phyloP scores from a whole-genome alignment of 2,113 vertebrate genomes.

The Hippocampus zosterae region DNA sequence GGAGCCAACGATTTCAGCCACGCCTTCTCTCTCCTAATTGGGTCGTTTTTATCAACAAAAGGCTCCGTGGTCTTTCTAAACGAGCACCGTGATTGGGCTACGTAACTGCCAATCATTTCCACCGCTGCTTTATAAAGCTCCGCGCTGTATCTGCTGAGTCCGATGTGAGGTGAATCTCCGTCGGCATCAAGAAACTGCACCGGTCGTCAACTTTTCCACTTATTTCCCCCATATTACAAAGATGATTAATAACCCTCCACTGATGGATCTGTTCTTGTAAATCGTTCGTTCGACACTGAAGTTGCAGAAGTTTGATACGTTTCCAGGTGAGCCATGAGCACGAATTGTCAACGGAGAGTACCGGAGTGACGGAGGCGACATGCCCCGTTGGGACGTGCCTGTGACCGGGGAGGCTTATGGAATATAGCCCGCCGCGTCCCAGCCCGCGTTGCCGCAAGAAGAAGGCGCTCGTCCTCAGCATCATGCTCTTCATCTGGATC shows the following conservation, averaged over 20 bases:
- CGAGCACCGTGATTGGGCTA: conserved; percentile 41
- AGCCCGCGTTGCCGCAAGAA: conserved; percentile 75
- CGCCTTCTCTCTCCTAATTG: conserved; percentile 47
- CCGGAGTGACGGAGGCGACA: conserved; percentile 62
- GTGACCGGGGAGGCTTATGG: conserved; percentile 75
- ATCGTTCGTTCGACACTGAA: conserved; percentile 2
- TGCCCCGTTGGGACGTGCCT: conserved; percentile 71
- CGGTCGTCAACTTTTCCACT: neutral
- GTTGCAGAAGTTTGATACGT: neutral
- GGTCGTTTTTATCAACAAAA: conserved; percentile 44
- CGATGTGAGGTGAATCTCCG: neutral
- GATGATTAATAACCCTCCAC: conserved; percentile 32
- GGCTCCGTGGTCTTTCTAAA: conserved; percentile 17
- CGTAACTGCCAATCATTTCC: conserved; percentile 30
- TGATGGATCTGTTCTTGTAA: conserved; percentile 27
- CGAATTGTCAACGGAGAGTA: conserved; percentile 48
- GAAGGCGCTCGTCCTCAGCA: conserved; percentile 80
- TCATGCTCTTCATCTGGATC: conserved; percentile 92
- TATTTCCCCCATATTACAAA: conserved; percentile 10
- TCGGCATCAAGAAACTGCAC: fast-evolving
- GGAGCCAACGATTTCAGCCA: conserved; percentile 44
- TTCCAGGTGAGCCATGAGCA: conserved; percentile 39
- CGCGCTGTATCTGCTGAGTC: neutral
- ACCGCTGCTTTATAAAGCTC: conserved; percentile 53
- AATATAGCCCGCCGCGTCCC: conserved; percentile 81